Evolutionary conservation across 1,140 invertebrate species (phyloP).

Genomic region (Camponotus vicinus): DNA sequence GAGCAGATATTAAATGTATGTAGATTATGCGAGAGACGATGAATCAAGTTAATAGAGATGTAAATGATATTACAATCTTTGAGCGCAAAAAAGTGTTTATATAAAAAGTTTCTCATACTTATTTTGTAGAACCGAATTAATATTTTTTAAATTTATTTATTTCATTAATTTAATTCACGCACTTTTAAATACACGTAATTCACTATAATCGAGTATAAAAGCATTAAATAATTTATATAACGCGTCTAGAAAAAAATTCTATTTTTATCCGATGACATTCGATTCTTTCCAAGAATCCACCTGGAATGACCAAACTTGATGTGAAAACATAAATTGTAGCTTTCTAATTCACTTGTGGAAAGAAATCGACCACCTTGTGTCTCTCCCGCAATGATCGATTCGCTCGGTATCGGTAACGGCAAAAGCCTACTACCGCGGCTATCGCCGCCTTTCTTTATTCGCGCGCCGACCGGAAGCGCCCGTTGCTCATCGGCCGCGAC

Average conservation of each 20-base stretch:
- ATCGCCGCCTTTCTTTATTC: slow-evolving; percentile 49
- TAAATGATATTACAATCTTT: background rate
- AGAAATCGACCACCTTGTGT: slow-evolving; percentile 3
- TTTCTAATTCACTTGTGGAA: background rate
- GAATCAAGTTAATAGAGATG: background rate
- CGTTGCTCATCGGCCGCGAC: slow-evolving; percentile 65
- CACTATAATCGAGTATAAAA: background rate
- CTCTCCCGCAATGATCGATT: slow-evolving; percentile 11
- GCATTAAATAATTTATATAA: background rate
- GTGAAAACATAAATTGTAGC: background rate
- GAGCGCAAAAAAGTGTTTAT: background rate
- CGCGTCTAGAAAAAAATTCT: background rate
- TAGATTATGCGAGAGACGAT: background rate
- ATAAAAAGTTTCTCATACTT: background rate
- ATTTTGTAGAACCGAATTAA: background rate
- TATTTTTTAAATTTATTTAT: background rate
- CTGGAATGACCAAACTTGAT: background rate
- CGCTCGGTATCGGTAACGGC: slow-evolving; percentile 9
- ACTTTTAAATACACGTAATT: too few relatives aligned
- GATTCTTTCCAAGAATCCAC: background rate
- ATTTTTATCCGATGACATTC: background rate
- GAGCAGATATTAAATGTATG: background rate
- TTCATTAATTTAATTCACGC: background rate
- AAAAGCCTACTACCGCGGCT: background rate
- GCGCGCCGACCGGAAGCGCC: slow-evolving; percentile 55